These are phyloP conservation scores for Rhopalosiphum padi DNA, from an alignment of 1,140 invertebrate species.

Conservation along the genomic window DNA sequence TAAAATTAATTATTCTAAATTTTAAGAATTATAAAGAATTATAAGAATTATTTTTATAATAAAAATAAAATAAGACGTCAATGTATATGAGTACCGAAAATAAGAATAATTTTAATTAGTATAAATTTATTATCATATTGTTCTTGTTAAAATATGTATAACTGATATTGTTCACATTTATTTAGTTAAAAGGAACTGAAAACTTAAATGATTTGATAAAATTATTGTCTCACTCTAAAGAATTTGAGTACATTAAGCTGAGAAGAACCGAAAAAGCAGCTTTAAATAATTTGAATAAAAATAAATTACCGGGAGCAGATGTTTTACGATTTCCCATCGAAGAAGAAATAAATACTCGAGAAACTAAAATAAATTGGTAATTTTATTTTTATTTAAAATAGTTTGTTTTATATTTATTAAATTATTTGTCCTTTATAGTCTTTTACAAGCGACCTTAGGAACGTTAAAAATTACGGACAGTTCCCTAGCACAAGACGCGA, in stretches of 20 bases:
- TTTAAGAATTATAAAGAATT: too few species aligned
- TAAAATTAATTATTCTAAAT: too few species aligned
- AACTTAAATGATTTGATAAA: constrained; percentile 64
- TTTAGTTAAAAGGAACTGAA: constrained; percentile 65
- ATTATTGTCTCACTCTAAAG: constrained; percentile 68
- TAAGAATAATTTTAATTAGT: not conserved
- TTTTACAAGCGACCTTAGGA: constrained; percentile 71
- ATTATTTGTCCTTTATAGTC: not conserved
- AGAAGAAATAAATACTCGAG: constrained; percentile 70
- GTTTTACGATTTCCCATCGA: constrained; percentile 70
- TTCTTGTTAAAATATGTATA: not conserved
- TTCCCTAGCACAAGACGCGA: constrained; percentile 73
- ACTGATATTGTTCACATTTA: constrained; percentile 12
- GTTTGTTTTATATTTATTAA: not conserved
- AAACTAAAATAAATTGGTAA: constrained; percentile 75
- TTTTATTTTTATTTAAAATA: constrained; percentile 24
- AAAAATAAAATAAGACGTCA: too few species aligned
- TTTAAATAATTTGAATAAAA: constrained; percentile 71
- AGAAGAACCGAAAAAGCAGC: constrained; percentile 69
- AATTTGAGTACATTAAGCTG: constrained; percentile 70
- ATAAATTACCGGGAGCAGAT: constrained; percentile 64
- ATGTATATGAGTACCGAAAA: not conserved
- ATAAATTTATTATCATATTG: not conserved
- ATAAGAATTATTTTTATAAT: too few species aligned
- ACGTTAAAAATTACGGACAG: constrained; percentile 73